Base-by-base conservation (phyloP, 92 coral and sea anemone genomes). In the Ricordea florida region DNA sequence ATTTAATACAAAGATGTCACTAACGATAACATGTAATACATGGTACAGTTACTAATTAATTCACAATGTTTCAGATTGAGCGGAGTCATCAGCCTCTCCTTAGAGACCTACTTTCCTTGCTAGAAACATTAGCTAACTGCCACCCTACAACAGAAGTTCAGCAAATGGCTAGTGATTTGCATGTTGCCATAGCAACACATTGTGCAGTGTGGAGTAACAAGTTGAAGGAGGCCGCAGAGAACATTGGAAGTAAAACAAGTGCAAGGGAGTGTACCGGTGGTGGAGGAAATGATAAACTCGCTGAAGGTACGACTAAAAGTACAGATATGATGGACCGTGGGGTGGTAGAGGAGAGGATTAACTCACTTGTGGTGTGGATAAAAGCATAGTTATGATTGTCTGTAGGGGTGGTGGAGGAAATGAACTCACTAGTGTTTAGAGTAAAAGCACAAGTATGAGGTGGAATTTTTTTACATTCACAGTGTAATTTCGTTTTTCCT, bases 101-200 rank as follows among this genome's bases (percentile, higher is more conserved):
- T 4, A 78, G 76, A 23, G 83, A 60, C 38, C 83, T 94, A 23
- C 44, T 84, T 15, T 93, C 98, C 16, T 69, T 89, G 36, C 81
- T 94, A 11, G 96, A 84, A 61, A 66, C 62, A 52, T 59, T 94
- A 37, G 30, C 85, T 34, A 78, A 78, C 5, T 57, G 49, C 20
- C 89, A 94, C 30, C 74, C 82, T 10, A 76, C 84, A 24, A 62
- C 20, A 16, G 86, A 88, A 70, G 77, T 94, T 31, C 67, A 52
- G 40, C 93, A 88, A 10, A 89, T 92, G 93, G 93, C 98, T 1
- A 82, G 67, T 43, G 98, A 94, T 58, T 58, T 94, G 45, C 84
- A 89, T 21, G 87, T 94, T 65, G 86, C 97, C 69, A 88, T 94
- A 82, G 93, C 93, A 61, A 94, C 98, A 18, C 89, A 88, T 16